These are phyloP conservation scores for Labrus mixtus DNA, from an alignment of 2,113 vertebrate species.

Conservation along the genomic window DNA sequence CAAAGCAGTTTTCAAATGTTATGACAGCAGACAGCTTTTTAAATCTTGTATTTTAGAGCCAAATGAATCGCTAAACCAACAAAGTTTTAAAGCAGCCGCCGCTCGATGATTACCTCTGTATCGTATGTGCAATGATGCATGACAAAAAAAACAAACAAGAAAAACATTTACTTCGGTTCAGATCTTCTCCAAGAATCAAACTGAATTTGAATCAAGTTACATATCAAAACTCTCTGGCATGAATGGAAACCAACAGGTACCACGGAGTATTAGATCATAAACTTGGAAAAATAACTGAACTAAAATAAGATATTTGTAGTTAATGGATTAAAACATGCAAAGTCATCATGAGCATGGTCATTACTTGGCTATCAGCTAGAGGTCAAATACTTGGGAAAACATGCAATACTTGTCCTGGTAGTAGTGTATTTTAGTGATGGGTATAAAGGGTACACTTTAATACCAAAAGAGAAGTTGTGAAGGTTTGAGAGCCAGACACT, in stretches of 20 bases:
- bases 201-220: not conserved
- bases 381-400: slow-evolving; percentile 57
- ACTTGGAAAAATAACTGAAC: not conserved
- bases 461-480: slow-evolving; percentile 37
- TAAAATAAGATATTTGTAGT: not conserved
- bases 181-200: too few species aligned
- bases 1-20: too few species aligned
- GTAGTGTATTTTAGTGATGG: slow-evolving; percentile 43
- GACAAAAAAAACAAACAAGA: too few species aligned
- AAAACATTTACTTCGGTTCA: too few species aligned
- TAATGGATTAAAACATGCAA: slow-evolving; percentile 30
- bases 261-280: not conserved
- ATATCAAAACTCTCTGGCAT: not conserved
- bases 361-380: slow-evolving; percentile 48
- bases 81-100: too few species aligned
- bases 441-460: slow-evolving; percentile 43
- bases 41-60: too few species aligned
- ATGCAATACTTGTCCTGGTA: slow-evolving; percentile 61
- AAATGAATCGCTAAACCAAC: too few species aligned
- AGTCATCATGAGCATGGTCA: slow-evolving; percentile 22
- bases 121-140: too few species aligned
- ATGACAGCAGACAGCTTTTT: too few species aligned
- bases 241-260: slow-evolving; percentile 11
- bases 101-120: too few species aligned
- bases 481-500: slow-evolving; percentile 22